Percentiles rank a stretch among this genome's conserved stretches.
These are phyloP conservation scores for Apamea anceps DNA, from an alignment of 2,888 invertebrate species.

Conservation along the genomic window DNA sequence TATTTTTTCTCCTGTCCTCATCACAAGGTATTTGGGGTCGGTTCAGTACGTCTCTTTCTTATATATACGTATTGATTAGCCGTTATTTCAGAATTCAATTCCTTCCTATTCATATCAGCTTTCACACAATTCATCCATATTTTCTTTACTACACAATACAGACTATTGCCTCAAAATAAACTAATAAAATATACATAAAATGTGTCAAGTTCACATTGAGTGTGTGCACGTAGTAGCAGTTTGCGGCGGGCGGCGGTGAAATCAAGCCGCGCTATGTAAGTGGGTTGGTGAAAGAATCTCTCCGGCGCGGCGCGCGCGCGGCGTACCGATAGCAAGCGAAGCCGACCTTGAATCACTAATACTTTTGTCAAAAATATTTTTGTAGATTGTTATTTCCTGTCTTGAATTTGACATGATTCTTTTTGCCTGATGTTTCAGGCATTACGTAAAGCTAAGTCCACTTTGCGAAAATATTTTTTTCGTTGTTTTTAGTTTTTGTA, in stretches of 20 bases:
- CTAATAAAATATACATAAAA: constrained; percentile 6
- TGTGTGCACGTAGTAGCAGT: constrained; percentile 53
- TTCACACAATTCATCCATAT: neutral
- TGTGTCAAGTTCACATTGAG: constrained; percentile 54
- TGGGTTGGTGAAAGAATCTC: constrained; percentile 90
- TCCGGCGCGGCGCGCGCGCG: constrained; percentile 71
- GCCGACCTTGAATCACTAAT: constrained; percentile 57
- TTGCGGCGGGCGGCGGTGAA: constrained; percentile 77
- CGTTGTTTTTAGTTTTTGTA: neutral
- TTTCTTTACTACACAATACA: neutral
- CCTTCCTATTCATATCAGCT: neutral
- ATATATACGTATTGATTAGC: no score
- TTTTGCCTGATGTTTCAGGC: neutral
- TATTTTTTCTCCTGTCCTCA: neutral
- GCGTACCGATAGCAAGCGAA: constrained; percentile 76
- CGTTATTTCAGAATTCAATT: neutral
- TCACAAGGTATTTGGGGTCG: neutral
- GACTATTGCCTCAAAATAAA: neutral
- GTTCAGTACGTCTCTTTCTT: no score
- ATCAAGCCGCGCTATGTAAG: constrained; percentile 85
- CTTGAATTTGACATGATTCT: neutral
- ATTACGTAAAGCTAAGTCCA: neutral
- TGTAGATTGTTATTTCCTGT: neutral
- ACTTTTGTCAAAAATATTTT: constrained; percentile 31
- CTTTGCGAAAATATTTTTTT: neutral